These are phyloP conservation scores for Syncerus caffer DNA, from an alignment of 2,797 vertebrate species.

Conservation along the genomic window DNA sequence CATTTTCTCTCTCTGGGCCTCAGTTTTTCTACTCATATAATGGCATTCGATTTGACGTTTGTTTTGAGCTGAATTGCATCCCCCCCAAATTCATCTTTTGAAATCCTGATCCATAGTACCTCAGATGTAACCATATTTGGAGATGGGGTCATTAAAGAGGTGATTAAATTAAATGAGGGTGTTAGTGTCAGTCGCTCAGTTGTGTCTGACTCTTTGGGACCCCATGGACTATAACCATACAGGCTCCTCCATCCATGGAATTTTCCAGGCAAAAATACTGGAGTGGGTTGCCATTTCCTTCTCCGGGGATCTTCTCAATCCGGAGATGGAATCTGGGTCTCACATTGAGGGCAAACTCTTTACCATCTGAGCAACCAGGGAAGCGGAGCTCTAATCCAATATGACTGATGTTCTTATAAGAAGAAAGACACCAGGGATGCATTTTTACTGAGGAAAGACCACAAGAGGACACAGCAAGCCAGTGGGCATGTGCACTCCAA, in stretches of 20 bases:
- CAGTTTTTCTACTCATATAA: not conserved
- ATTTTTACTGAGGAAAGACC: not conserved
- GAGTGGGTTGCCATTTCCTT: not conserved
- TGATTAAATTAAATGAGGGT: slow-evolving; percentile 16
- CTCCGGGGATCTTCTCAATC: not conserved
- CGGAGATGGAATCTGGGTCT: not conserved
- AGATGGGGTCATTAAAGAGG: not conserved
- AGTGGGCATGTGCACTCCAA: not conserved
- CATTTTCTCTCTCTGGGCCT: not conserved
- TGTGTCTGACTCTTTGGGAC: not conserved
- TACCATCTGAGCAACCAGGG: not conserved
- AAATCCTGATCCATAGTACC: not conserved
- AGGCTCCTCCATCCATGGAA: not conserved
- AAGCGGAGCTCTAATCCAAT: not conserved
- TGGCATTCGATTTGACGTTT: not conserved
- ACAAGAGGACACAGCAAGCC: not conserved
- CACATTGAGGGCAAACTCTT: not conserved
- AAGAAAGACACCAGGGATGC: not conserved
- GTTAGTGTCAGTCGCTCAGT: not conserved
- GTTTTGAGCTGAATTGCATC: not conserved
- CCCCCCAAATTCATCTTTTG: not conserved
- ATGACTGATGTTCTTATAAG: not conserved
- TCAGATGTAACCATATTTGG: not conserved
- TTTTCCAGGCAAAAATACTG: not conserved
- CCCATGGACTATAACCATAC: not conserved